Conservation (phyloP, 2,113 vertebrate species). For the Melanocharis versteri region DNA sequence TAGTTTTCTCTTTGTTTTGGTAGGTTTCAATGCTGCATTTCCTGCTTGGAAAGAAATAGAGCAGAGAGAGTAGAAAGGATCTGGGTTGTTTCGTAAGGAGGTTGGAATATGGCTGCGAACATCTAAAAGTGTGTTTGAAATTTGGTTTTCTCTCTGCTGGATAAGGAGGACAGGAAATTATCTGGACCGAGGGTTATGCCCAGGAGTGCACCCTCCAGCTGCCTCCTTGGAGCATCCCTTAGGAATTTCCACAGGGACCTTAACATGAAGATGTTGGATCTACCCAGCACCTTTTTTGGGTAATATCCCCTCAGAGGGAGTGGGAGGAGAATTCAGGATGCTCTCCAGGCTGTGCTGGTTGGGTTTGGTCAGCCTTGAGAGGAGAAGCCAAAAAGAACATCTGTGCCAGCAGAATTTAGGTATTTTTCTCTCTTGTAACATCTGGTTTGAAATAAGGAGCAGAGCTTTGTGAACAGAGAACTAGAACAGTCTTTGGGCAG, state of each 20-base stretch:
- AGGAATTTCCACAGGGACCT: neutral
- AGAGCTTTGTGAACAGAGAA: neutral
- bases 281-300: neutral
- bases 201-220: neutral
- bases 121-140: neutral
- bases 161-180: neutral
- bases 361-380: neutral
- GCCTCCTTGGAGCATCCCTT: neutral
- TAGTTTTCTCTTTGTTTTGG: neutral
- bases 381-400: neutral
- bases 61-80: neutral
- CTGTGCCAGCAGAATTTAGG: neutral
- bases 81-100: neutral
- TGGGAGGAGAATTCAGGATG: neutral
- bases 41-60: neutral
- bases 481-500: neutral
- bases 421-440: neutral
- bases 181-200: neutral
- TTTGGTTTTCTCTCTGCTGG: neutral
- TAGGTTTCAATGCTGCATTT: neutral
- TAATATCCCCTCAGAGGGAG: neutral
- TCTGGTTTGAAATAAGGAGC: neutral
- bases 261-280: no score
- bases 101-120: neutral
- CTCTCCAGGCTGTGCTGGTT: no score